phyloP scores from a whole-genome alignment of 2,888 invertebrate genomes.

The Drosophila colorata region DNA sequence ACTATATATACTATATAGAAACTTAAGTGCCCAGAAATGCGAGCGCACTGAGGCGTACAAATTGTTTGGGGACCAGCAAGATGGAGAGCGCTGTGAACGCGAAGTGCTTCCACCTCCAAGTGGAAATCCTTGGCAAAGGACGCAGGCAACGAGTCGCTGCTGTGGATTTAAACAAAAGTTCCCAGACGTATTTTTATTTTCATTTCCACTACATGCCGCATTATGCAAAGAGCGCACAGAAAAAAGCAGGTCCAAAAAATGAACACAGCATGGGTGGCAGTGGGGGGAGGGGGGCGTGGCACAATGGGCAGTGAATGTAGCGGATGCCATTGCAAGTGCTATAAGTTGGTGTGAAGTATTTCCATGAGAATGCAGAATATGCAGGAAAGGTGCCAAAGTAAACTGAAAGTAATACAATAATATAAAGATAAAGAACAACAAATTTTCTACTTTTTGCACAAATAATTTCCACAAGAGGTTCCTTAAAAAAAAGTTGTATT shows the following conservation, averaged over 20 bases:
- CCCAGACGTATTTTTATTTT: slow-evolving; percentile 64
- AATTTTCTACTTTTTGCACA: slow-evolving; percentile 5
- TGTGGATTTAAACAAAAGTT: slow-evolving; percentile 73
- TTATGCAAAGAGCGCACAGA: slow-evolving; percentile 55
- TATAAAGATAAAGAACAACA: slow-evolving; percentile 31
- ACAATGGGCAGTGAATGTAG: slow-evolving; percentile 43
- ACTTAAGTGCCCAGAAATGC: slow-evolving; percentile 79
- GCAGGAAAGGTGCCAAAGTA: slow-evolving; percentile 45
- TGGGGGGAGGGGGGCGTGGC: slow-evolving; percentile 1
- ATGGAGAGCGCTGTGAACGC: slow-evolving; percentile 19
- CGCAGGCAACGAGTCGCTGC: slow-evolving; percentile 25
- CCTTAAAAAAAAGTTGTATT: slow-evolving; percentile 1
- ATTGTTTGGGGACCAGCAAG: slow-evolving; percentile 72
- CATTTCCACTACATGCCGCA: slow-evolving; percentile 64
- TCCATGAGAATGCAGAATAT: slow-evolving; percentile 71
- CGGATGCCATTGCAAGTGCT: slow-evolving; percentile 63
- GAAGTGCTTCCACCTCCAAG: slow-evolving; percentile 38
- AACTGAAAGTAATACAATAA: slow-evolving; percentile 27
- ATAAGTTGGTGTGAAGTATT: slow-evolving; percentile 71
- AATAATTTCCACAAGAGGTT: slow-evolving; percentile 8
- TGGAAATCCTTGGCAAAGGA: slow-evolving; percentile 24
- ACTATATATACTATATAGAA: slow-evolving; percentile 56
- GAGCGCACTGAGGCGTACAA: slow-evolving; percentile 76
- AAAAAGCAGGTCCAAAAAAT: slow-evolving; percentile 31
- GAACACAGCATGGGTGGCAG: background rate